Conservation (phyloP, 2,888 invertebrate species). For the Acleris sparsana region DNA sequence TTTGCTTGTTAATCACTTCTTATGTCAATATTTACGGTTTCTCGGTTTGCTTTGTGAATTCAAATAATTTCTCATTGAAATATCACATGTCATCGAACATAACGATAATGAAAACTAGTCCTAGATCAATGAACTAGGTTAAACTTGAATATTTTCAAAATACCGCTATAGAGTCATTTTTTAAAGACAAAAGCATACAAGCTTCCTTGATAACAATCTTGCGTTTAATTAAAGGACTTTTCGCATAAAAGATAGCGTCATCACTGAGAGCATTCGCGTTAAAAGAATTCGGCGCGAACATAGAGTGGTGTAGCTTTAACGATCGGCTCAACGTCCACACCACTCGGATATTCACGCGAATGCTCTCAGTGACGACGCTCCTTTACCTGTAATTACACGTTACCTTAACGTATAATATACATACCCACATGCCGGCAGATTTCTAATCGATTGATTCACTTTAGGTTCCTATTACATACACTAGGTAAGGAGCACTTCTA, state of each 20-base stretch:
- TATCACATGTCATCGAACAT: constrained; percentile 27
- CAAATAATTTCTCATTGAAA: constrained; percentile 22
- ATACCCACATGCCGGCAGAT: not conserved
- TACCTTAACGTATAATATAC: not conserved
- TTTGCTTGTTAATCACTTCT: constrained; percentile 25
- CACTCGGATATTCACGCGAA: too few relatives aligned
- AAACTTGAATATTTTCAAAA: too few relatives aligned
- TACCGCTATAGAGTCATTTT: not conserved
- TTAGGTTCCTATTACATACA: too few relatives aligned
- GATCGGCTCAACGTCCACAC: too few relatives aligned
- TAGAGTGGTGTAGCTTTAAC: too few relatives aligned
- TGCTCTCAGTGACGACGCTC: too few relatives aligned
- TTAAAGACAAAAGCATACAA: not conserved
- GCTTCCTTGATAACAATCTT: not conserved
- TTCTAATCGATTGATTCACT: not conserved
- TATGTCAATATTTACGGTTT: constrained; percentile 33
- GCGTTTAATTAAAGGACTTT: too few relatives aligned
- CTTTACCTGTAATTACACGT: too few relatives aligned
- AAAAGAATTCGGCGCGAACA: too few relatives aligned
- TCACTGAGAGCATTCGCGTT: too few relatives aligned
- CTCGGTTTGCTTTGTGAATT: constrained; percentile 16
- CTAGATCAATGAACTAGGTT: constrained; percentile 1
- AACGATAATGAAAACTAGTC: constrained; percentile 6
- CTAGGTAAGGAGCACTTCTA: too few relatives aligned
- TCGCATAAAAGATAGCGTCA: too few relatives aligned